Conservation (phyloP, 2,113 vertebrate genomes). For the Podocnemis expansa region DNA sequence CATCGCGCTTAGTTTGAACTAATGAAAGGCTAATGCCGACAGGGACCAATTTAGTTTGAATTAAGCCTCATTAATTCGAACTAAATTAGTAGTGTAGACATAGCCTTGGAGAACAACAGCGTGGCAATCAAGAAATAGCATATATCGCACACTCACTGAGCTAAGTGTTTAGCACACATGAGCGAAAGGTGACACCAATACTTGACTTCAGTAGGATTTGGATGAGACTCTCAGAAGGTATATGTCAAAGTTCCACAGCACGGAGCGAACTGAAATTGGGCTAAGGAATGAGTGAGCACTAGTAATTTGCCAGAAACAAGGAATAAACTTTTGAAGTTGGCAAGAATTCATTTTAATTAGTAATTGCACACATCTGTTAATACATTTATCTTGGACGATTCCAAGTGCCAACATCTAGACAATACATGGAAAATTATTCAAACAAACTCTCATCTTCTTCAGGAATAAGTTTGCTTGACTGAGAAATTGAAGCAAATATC, state of each 20-base stretch:
- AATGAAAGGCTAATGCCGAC: too few species aligned
- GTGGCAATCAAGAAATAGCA: background rate
- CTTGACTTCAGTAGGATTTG: background rate
- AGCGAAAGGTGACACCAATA: background rate
- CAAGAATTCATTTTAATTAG: slow-evolving; percentile 2
- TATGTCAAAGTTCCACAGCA: background rate
- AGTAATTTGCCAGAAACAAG: background rate
- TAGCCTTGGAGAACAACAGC: background rate
- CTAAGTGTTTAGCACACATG: background rate
- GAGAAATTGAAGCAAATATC: background rate
- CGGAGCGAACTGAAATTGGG: background rate
- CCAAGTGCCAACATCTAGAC: background rate
- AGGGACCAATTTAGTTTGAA: too few species aligned
- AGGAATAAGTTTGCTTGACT: background rate
- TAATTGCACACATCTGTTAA: background rate
- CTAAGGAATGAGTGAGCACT: background rate
- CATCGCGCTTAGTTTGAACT: too few species aligned
- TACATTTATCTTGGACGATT: background rate
- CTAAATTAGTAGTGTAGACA: too few species aligned
- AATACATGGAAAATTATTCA: background rate
- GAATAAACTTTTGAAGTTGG: background rate
- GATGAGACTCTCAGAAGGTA: background rate
- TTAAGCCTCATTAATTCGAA: too few species aligned
- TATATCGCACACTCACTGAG: background rate
- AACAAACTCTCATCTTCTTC: background rate